Evolutionary conservation across 2,113 vertebrate species (phyloP), one percentile per base, ranked within the genome.

Genomic region (Nothobranchius furzeri): DNA sequence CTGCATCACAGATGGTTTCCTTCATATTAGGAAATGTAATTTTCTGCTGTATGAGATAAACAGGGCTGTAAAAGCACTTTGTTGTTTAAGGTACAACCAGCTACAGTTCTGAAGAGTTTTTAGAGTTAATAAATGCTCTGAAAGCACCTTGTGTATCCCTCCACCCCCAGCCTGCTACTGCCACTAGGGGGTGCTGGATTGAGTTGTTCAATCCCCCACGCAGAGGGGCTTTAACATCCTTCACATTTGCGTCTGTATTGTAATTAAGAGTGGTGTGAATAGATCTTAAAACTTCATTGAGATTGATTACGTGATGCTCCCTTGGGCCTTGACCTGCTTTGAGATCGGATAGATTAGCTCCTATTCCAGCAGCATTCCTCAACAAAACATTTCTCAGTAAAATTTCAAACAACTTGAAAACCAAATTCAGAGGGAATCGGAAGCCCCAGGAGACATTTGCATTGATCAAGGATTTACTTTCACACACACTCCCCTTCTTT

Each of bases 391-490:
- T 82, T 89, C 81, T 78, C 73, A 73, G 78, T 86, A 57, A 88
- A 83, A 90, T 85, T 84, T 89, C 83, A 87, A 87, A 87, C 86
- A 86, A 80, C 66, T 60, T 70, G 76, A 75, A 40, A 48, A 80
- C 70, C 76, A 79, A 86, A 91, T 88, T 85, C 79, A 75, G 75
- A 63, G 78, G 76, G 83, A 86, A 84, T 85, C 48, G 57, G 54
- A 73, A 72, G 86, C 57, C 85, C 70, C 87, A 43, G 45, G 87
- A 86, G 88, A 87, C 79, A 70, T 82, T 85, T 81, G 82, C 84
- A 91, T 91, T 91, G 88, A 90, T 91, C 82, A 88, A 87, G 89
- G 85, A 86, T 88, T 91, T 91, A 89, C 81, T 90, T 91, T 90
- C 87, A 87, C 87, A 81, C 81, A 73, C 75, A 77, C 84, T 83